Evolutionary conservation across 2,888 invertebrate genomes (phyloP), one percentile per base, ranked within the genome.

Genomic region (Drosophila multiciliata): DNA sequence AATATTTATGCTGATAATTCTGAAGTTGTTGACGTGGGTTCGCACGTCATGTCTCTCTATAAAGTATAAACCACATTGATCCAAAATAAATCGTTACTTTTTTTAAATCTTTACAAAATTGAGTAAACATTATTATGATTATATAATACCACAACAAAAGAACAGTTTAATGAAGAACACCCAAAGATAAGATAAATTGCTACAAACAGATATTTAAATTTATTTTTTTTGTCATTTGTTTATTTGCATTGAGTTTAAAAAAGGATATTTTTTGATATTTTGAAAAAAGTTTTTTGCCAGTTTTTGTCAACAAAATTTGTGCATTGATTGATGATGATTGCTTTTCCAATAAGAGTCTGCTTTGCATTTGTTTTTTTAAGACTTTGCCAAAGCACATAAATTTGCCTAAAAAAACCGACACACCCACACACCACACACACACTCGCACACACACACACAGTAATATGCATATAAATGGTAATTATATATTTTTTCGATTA

Each of bases 261-360:
- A 26, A 17, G 26, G 49, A 49, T 26, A 17, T 49, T 49, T 23
- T 23, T 23, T 0, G 7, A 7, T 6, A 15, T 3, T 29, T 29
- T 29, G 5, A 35, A 35, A 35, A 23, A 45, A 23, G 4, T 45
- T 45, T 45, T 15, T 45, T 45, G 23, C 2, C 45, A 8, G 3
- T 15, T 4, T 45, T 45, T 8, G 15, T 8, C 1, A 20, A 15
- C 45, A 23, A 49, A 17, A 9, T 29, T 9, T 29, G 26, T 50
- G 29, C n/a, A n/a, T 33, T 15, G 29, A 60, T 86, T 82, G 80
- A 73, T 80, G 73, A 86, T 86, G 80, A 86, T 86, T 80, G 70
- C 58, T 38, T 49, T 72, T 70, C 73, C 71, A 71, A 71, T 67
- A 69, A 45, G 1, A 23, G 58, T 59, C 45, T 15, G 38, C 40